Base-by-base conservation (phyloP, 35 echinoderm and acorn worm genomes). In the Apostichopus japonicus region DNA sequence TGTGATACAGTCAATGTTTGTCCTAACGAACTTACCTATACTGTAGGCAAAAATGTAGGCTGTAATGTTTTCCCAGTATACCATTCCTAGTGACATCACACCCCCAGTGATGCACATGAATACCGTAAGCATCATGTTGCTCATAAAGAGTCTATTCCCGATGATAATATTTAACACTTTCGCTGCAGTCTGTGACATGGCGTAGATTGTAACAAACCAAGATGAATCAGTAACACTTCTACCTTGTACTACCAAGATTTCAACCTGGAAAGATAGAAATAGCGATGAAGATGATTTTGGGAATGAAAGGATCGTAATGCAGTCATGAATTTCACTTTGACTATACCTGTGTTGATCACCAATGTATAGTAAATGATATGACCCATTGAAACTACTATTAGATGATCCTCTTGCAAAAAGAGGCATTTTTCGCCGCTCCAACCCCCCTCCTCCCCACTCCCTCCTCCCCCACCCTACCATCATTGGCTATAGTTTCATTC, bases 31-130 rank as follows among this genome's bases (percentile, higher is more conserved):
- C 86, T 67, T 27, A 89, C 86, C 86, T 63, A 73, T 73, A 72
- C 86, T 65, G 27, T 65, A 89, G 23, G 62, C 27, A 17, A 72
- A 51, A 3, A 89, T 65, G 63, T 89, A 89, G 6, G 59, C 61
- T 54, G n/a, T 24, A 3, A 8, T 10, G 22, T 27, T 25, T 7
- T 73, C 61, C 61, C 86, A 89, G 61, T 89, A 89, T 14, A 89
- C 16, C 86, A 89, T 89, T 4, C 86, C 86, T 9, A 89, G 86
- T 24, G 86, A 89, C 61, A 25, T 65, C 8, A 89, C 24, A 27
- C 86, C 86, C 33, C 86, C 86, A 53, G 67, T 72, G 67, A 89
- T 33, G 86, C 86, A 89, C 86, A 89, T 89, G 23, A 89, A n/a
- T 21, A 89, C 86, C 8, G 72, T 23, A 11, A 72, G 57, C 19